A percentile compares a stretch with the other conserved stretches of the same genome.
Conservation (phyloP, 2,797 vertebrate species). For the Strix occidentalis region DNA sequence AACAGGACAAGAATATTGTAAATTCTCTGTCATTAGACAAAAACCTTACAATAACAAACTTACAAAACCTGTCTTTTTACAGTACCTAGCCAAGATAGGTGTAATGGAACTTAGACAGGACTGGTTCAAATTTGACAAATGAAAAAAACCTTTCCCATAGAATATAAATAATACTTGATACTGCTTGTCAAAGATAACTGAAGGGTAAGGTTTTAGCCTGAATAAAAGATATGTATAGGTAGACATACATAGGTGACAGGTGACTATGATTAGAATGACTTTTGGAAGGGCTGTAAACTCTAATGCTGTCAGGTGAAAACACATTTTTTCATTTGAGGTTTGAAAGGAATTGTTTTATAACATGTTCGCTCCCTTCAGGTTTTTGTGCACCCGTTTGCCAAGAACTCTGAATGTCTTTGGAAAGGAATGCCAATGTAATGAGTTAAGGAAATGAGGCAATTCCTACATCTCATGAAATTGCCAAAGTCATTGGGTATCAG, state of each 20-base stretch:
- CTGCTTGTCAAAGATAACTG: background rate
- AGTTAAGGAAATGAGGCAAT: background rate
- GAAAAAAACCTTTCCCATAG: background rate
- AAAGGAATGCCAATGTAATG: accelerated
- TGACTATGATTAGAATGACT: background rate
- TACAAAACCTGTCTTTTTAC: background rate
- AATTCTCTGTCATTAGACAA: background rate
- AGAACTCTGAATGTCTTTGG: background rate
- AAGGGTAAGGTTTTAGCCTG: background rate
- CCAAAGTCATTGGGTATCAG: background rate
- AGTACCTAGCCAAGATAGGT: background rate
- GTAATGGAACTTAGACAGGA: background rate
- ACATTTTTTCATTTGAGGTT: background rate
- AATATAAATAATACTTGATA: background rate
- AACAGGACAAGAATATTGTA: background rate
- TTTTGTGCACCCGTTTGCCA: background rate
- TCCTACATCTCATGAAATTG: background rate
- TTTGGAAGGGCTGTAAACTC: background rate
- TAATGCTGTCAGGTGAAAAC: background rate
- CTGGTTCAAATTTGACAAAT: background rate
- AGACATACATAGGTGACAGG: background rate
- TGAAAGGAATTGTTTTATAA: background rate
- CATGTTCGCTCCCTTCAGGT: background rate
- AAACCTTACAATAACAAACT: background rate
- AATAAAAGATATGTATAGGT: background rate